A percentile compares a stretch with the other conserved stretches of the same genome.
Evolutionary conservation across 1,140 invertebrate species (phyloP).

Genomic region (Nasonia longicornis): DNA sequence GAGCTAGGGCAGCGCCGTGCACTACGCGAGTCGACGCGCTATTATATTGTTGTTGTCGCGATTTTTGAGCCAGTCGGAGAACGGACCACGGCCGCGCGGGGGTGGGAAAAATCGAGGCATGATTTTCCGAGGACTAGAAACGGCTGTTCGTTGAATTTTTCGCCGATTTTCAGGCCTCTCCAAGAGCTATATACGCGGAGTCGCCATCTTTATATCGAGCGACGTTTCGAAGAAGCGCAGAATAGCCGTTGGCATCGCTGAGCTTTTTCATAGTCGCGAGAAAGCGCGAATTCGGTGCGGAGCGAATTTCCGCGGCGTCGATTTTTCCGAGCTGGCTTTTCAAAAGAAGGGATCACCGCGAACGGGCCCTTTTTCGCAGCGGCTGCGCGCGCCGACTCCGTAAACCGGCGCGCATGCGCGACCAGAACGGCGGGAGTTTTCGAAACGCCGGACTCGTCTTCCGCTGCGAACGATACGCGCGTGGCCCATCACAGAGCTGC

Average conservation of each 20-base stretch:
- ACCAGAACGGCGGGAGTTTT: background rate
- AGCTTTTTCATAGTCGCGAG: background rate
- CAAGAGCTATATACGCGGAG: background rate
- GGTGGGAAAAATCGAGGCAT: background rate
- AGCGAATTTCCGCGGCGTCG: background rate
- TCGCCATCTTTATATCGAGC: conserved; percentile 23
- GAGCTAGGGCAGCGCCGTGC: conserved; percentile 11
- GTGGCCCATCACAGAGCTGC: background rate
- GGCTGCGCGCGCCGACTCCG: conserved; percentile 2
- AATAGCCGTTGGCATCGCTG: background rate
- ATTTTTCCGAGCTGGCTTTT: background rate
- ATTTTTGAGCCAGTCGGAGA: background rate
- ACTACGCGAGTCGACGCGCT: conserved; percentile 21
- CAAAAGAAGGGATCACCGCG: background rate
- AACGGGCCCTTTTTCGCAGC: background rate
- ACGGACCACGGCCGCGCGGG: background rate
- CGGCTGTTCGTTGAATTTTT: background rate
- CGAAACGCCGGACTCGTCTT: background rate
- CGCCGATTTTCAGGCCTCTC: background rate
- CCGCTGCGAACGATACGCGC: background rate
- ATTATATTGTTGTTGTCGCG: conserved; percentile 5
- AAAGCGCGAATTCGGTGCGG: background rate
- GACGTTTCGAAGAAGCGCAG: background rate
- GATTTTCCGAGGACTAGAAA: background rate
- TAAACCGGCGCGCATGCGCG: background rate